A percentile compares a stretch with the other conserved stretches of the same genome.
These are phyloP conservation scores for Myopa tessellatipennis DNA, from an alignment of 2,888 invertebrate genomes.

Conservation along the genomic window DNA sequence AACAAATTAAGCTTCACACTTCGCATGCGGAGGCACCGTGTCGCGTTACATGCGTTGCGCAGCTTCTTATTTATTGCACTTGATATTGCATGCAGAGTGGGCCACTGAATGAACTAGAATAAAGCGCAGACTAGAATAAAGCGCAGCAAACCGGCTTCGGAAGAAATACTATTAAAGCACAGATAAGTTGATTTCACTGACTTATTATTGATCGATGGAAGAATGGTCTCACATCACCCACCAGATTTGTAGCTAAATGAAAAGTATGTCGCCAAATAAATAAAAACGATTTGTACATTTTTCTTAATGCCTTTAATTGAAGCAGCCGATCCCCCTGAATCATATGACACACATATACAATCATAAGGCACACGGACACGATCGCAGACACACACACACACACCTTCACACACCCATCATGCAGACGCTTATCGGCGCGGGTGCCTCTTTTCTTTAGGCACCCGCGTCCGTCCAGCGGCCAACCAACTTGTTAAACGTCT, in stretches of 20 bases:
- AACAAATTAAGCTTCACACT: background rate
- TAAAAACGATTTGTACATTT: too few species aligned
- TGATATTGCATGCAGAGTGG: background rate
- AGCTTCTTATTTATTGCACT: background rate
- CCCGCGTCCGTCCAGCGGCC: too few species aligned
- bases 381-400: background rate
- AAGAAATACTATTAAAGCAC: too few species aligned
- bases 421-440: too few species aligned
- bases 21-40: slow-evolving; percentile 14
- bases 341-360: background rate
- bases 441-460: too few species aligned
- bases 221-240: background rate
- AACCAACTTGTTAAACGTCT: slow-evolving; percentile 16
- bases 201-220: background rate
- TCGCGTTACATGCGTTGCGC: slow-evolving; percentile 11
- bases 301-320: background rate
- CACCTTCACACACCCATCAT: too few species aligned
- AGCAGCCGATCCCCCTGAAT: background rate
- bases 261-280: background rate
- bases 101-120: background rate
- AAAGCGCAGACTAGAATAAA: background rate
- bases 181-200: background rate
- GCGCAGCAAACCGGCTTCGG: background rate
- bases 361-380: background rate
- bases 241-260: background rate